Conservation (phyloP, 2,797 vertebrate species). For the Chelmon rostratus region DNA sequence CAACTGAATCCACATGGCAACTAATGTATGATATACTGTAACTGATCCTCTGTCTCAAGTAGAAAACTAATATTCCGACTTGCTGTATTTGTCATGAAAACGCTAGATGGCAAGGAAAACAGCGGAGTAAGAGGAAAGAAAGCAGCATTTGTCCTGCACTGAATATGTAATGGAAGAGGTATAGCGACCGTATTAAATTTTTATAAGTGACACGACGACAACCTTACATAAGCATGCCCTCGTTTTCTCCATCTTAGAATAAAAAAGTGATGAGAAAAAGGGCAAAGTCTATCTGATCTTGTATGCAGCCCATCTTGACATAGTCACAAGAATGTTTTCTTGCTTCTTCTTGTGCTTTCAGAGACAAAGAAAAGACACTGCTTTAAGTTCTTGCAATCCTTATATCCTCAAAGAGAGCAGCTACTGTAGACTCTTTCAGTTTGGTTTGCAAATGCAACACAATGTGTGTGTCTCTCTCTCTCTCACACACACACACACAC, state of each 20-base stretch:
- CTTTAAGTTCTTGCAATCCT: constrained; percentile 40
- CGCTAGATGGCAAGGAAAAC: constrained; percentile 30
- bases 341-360: constrained; percentile 39
- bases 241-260: constrained; percentile 70
- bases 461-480: constrained; percentile 48
- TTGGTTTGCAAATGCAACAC: constrained; percentile 64
- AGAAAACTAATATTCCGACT: constrained; percentile 39
- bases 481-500: constrained; percentile 20
- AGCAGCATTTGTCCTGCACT: constrained; percentile 49
- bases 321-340: constrained; percentile 34
- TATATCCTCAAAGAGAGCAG: constrained; percentile 49
- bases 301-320: constrained; percentile 63
- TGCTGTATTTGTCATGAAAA: constrained; percentile 23
- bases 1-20: background rate
- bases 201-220: constrained; percentile 75
- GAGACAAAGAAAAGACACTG: constrained; percentile 33
- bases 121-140: constrained; percentile 33
- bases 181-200: constrained; percentile 73
- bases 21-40: constrained; percentile 11
- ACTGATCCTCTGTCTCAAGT: constrained; percentile 1
- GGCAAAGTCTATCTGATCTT: constrained; percentile 70
- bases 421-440: constrained; percentile 42
- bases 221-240: constrained; percentile 81
- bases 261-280: constrained; percentile 69
- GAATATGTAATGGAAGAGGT: constrained; percentile 69